Base-by-base conservation (phyloP, 37 sponge, comb jelly and placozoan species). In the Halichondria panicea region DNA sequence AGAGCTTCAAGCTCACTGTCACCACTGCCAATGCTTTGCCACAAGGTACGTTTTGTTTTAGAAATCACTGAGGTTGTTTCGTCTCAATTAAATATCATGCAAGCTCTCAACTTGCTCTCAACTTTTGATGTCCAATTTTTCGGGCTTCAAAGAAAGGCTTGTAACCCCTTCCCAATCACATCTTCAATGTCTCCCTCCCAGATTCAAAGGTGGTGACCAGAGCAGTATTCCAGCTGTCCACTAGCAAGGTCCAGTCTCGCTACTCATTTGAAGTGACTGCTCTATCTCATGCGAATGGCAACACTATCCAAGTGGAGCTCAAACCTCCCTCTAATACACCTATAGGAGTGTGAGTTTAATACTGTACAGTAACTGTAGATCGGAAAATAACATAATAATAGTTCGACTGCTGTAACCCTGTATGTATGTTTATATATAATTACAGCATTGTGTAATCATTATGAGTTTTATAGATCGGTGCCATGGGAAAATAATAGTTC, bases 1-100 rank as follows among this genome's bases (percentile, higher is more conserved):
- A 80, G 40, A 28, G 45, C 13, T 80, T 87, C 81, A 63, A 67
- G 19, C 34, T 87, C 61, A 43, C 54, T 15, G 57, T 82, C 57
- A 59, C 53, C 67, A 41, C 36, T 37, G 46, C 57, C 67, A 74
- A 66, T 19, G 57, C 75, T 33, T 31, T 82, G 30, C 54, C 83
- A 31, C 33, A 35, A 19, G 73, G 75, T 59, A 31, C 66, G 24
- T n/a, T n/a, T n/a, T n/a, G n/a, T 48, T 18, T 11, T 48, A 48
- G 15, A 48, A 18, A 48, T 18, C 15, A 48, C 15, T 48, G 15
- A 18, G 11, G 52, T 11, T 48, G 52, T 18, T 48, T 48, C 15
- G 11, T 15, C 52, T 18, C 52, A 48, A 48, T n/a, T n/a, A n/a
- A n/a, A n/a, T n/a, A n/a, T n/a, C n/a, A n/a, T n/a, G n/a, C n/a